Evolutionary conservation across 1,140 invertebrate genomes (phyloP), one percentile per base, ranked within the genome.

Genomic region (Drosophila subobscura): DNA sequence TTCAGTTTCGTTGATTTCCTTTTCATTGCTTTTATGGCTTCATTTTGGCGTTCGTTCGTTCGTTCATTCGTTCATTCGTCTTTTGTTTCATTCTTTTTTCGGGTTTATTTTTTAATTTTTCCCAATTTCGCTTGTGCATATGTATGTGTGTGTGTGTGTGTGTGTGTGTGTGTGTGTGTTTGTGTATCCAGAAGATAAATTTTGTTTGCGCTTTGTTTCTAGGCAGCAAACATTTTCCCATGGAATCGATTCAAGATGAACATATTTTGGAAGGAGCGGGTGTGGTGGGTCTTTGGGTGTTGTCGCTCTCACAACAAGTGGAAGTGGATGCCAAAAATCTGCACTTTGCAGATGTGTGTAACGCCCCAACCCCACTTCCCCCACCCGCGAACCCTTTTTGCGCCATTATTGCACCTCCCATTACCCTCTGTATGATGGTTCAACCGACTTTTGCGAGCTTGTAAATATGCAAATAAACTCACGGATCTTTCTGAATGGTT

Each of bases 291-390:
- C 20, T 16, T 5, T 6, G 22, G 12, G 29, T 14, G 29, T 20
- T 53, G 54, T 27, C 22, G 72, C 37, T 20, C 63, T 49, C 23
- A 68, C 72, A 75, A 75, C 72, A 75, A 75, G 72, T 75, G 72
- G 71, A 75, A 75, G 16, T 20, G 16, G 16, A n/a, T n/a, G 71
- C 72, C 71, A 75, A 74, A 75, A 67, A 75, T 74, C 60, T 76
- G 71, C 60, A 68, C 10, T 8, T 33, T 68, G 42, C 37, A 8
- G 22, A 2, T 45, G 61, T 22, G 42, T 61, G 56, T 64, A 14
- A 41, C 8, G 23, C 60, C n/a, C 4, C 10, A 8, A 8, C n/a
- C 6, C 47, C 23, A 2, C 40, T 41, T n/a, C 4, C 41, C 60
- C 59, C 23, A 6, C 10, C 23, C 27, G 5, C 20, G 33, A 65